These are phyloP conservation scores for Lagodon rhomboides DNA, from an alignment of 2,797 vertebrate genomes.

Conservation along the genomic window DNA sequence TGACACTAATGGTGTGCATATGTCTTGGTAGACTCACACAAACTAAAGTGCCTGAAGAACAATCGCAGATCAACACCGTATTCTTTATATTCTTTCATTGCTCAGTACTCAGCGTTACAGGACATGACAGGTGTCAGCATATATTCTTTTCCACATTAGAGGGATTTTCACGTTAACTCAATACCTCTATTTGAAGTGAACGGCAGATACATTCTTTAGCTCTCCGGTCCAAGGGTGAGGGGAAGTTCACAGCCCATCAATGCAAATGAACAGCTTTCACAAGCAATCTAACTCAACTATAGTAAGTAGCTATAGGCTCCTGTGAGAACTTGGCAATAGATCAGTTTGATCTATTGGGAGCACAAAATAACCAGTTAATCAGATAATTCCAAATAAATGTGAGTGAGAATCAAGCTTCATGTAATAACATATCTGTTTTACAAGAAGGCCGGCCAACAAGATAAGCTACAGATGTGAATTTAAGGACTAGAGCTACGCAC, in stretches of 20 bases:
- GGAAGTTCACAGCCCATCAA: constrained; percentile 66
- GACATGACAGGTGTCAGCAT: constrained; percentile 51
- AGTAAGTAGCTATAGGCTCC: constrained; percentile 55
- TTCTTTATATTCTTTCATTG: constrained; percentile 6
- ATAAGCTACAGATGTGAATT: not conserved
- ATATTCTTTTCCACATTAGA: constrained; percentile 56
- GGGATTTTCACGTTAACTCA: constrained; percentile 67
- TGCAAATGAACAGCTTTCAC: constrained; percentile 71
- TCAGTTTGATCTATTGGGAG: constrained; percentile 42
- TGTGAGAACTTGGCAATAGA: constrained; percentile 47
- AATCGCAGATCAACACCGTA: constrained; percentile 13
- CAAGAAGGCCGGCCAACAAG: not conserved
- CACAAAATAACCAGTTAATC: constrained; percentile 38
- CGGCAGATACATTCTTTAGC: constrained; percentile 49
- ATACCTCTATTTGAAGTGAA: constrained; percentile 50
- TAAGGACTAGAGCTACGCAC: not conserved
- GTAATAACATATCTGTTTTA: constrained; percentile 13
- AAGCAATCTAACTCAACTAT: constrained; percentile 65
- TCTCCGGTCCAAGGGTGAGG: constrained; percentile 47
- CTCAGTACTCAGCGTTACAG: constrained; percentile 32
- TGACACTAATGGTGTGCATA: constrained; percentile 41
- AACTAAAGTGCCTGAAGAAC: constrained; percentile 8
- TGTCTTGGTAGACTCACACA: constrained; percentile 1
- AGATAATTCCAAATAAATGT: constrained; percentile 47
- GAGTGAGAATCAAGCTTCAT: constrained; percentile 16